Percentiles rank a stretch among this genome's conserved stretches.
Evolutionary conservation across 2,797 vertebrate genomes (phyloP).

Genomic region (Chloroceryle inda): DNA sequence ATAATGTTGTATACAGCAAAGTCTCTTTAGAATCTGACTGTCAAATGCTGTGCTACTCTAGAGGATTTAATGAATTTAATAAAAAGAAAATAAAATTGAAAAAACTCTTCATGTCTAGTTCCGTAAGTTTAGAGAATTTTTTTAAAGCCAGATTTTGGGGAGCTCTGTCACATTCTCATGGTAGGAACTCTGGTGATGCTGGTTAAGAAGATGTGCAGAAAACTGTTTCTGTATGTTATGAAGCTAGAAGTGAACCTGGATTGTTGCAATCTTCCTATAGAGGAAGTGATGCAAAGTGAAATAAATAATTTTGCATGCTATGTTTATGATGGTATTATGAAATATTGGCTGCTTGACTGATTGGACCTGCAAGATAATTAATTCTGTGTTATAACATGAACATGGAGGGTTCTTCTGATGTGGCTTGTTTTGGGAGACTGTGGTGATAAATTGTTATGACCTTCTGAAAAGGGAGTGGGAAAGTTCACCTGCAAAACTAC

Average conservation of each 20-base stretch:
- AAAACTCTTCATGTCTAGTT: neutral
- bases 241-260: neutral
- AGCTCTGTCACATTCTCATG: rapidly evolving
- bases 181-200: neutral
- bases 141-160: neutral
- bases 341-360: neutral
- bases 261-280: neutral
- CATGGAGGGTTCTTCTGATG: neutral
- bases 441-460: neutral
- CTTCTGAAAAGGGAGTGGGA: neutral
- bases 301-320: neutral
- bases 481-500: neutral
- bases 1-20: neutral
- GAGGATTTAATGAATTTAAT: neutral
- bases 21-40: neutral
- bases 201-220: neutral
- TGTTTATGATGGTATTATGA: neutral
- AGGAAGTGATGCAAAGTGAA: neutral
- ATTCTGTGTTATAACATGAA: neutral
- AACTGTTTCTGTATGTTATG: neutral
- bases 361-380: neutral
- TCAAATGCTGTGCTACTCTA: neutral
- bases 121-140: neutral
- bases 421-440: neutral
- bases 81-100: neutral